A percentile compares a stretch with the other conserved stretches of the same genome.
phyloP scores from a whole-genome alignment of 2,113 vertebrate species.

The Vidua chalybeata region DNA sequence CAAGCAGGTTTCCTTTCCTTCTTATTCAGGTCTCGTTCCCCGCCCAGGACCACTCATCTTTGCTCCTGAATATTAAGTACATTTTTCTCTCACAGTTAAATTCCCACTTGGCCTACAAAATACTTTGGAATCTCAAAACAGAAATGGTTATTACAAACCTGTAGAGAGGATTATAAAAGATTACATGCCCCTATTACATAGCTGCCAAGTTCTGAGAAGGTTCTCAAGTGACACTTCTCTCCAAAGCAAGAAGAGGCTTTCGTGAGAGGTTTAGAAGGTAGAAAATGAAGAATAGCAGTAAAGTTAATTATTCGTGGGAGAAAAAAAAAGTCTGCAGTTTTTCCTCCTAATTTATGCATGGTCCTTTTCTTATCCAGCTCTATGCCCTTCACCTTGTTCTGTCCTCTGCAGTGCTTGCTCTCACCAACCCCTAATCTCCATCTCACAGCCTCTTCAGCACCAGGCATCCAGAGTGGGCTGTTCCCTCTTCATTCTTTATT shows the following conservation, averaged over 20 bases:
- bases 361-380: not conserved
- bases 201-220: constrained; percentile 54
- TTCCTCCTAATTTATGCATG: not conserved
- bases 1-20: constrained; percentile 16
- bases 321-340: not conserved
- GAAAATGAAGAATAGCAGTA: constrained; percentile 6
- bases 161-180: constrained; percentile 62
- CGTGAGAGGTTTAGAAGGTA: not conserved
- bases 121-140: constrained; percentile 41
- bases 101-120: constrained; percentile 47
- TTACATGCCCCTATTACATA: constrained; percentile 47
- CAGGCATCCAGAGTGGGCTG: not conserved
- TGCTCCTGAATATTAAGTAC: constrained; percentile 55
- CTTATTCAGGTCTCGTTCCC: constrained; percentile 6
- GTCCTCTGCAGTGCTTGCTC: not conserved
- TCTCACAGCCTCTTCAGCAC: not conserved
- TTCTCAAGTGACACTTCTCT: constrained; percentile 52
- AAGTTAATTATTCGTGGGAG: constrained; percentile 23
- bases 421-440: not conserved
- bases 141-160: constrained; percentile 56
- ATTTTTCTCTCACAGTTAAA: constrained; percentile 32
- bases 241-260: constrained; percentile 20
- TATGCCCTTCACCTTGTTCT: not conserved
- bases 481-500: not conserved
- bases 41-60: constrained; percentile 13